A percentile compares a stretch with the other conserved stretches of the same genome.
Conservation (phyloP, 2,888 invertebrate genomes). For the Achlya flavicornis region DNA sequence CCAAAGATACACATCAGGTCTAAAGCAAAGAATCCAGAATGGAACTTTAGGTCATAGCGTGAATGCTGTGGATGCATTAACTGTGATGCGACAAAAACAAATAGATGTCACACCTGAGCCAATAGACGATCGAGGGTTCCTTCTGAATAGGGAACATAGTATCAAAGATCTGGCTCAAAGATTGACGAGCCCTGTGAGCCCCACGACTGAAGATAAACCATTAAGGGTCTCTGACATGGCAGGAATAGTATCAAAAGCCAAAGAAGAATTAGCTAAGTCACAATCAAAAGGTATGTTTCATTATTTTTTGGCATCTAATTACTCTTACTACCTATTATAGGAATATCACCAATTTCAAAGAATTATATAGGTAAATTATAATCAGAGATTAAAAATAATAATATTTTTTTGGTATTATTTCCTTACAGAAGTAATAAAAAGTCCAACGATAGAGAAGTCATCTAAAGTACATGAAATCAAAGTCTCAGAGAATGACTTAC, state of each 20-base stretch:
- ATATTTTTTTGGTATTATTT: neutral
- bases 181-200: slow-evolving; percentile 86
- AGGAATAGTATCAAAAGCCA: slow-evolving; percentile 96
- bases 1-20: slow-evolving; percentile 82
- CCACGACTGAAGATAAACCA: slow-evolving; percentile 85
- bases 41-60: slow-evolving; percentile 83
- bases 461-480: slow-evolving; percentile 88
- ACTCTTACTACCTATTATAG: too few species aligned
- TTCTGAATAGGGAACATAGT: slow-evolving; percentile 91
- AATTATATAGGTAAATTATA: too few species aligned
- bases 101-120: slow-evolving; percentile 85
- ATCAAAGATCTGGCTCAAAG: slow-evolving; percentile 95
- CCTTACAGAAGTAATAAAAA: slow-evolving; percentile 86
- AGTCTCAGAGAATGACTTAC: slow-evolving; percentile 96
- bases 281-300: slow-evolving; percentile 87
- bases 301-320: neutral
- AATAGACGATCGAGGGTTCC: slow-evolving; percentile 84
- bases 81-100: slow-evolving; percentile 79
- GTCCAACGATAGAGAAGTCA: slow-evolving; percentile 87
- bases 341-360: too few species aligned
- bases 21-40: slow-evolving; percentile 85
- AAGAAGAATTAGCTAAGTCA: slow-evolving; percentile 94
- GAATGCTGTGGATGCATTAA: slow-evolving; percentile 68
- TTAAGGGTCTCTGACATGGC: slow-evolving; percentile 92
- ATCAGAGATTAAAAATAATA: too few species aligned